Base-by-base conservation (phyloP, 2,888 invertebrate genomes). In the Hyposoter didymator region DNA sequence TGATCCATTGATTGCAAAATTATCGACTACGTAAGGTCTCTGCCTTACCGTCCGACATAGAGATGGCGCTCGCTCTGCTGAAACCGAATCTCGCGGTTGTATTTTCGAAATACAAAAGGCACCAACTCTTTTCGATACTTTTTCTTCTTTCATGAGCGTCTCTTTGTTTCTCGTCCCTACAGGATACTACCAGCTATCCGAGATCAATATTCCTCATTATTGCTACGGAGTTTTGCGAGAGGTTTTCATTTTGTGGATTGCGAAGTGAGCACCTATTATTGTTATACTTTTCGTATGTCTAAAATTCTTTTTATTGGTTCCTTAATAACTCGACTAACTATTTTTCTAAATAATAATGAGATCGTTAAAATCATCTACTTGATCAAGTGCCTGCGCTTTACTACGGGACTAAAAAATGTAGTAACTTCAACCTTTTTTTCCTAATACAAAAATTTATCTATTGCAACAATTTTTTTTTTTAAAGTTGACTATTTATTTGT, bases 201-300 rank as follows among this genome's bases (percentile, higher is more conserved):
- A 95, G 95, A 73, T 95, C 97, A 3, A 96, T 98, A 87, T 96
- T 97, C 94, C 97, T 97, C 94, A 97, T 98, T 87, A 95, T 98
- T 86, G 96, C 96, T 62, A 97, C 97, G 87, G 98, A 98, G 92
- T 97, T 98, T 94, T 98, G 97, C 93, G 98, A 98, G 94, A 94
- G 98, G 90, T 97, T 98, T 94, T 97, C 97, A 10, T 98, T 96
- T 94, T 98, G 97, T 94, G 98, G 98, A 85, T 94, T 97, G 91
- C 94, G 96, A 95, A 96, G 97, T 97, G 94, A 94, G 95, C 94
- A 80, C 75, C 55, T 52, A 35, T 35, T 2, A 28, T 59, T 12
- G 35, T 49, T n/a, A 10, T 32, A 35, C 3, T 12, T 67, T 67
- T 67, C 19, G 10, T 12, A 5, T 39, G 43, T 43, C 2, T 19